Percentiles rank a stretch among this genome's conserved stretches.
These are phyloP conservation scores for Crambe crambe DNA, from an alignment of 37 sponge, comb jelly and placozoan species.

Conservation along the genomic window DNA sequence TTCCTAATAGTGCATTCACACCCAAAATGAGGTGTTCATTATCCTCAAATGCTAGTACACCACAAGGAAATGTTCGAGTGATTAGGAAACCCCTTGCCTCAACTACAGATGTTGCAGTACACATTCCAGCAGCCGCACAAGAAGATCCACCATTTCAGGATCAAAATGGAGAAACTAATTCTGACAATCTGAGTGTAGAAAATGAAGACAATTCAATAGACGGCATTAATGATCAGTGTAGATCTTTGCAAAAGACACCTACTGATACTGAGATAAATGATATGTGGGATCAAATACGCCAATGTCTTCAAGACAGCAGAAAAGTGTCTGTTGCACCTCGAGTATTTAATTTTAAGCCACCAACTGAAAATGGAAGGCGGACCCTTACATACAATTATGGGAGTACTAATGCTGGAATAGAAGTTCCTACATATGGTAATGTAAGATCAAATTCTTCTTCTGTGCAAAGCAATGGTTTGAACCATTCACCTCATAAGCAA, in stretches of 20 bases:
- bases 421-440: too few species aligned
- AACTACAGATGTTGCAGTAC: constrained; percentile 5
- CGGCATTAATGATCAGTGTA: not conserved
- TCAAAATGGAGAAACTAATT: not conserved
- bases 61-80: not conserved
- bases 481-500: not conserved
- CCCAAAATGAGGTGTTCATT: constrained; percentile 45
- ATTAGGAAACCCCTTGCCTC: not conserved
- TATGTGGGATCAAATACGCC: constrained; percentile 54
- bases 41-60: not conserved
- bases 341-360: constrained; percentile 10
- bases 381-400: too few species aligned
- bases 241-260: constrained; percentile 41
- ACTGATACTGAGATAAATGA: constrained; percentile 66
- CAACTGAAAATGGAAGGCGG: not conserved
- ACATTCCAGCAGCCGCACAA: constrained; percentile 9
- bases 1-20: constrained; percentile 28
- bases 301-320: constrained; percentile 19
- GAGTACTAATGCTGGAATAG: too few species aligned
- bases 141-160: not conserved
- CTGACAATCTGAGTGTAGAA: not conserved
- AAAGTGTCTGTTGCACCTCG: constrained; percentile 17
- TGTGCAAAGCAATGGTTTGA: not conserved
- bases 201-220: not conserved
- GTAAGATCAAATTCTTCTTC: not conserved